Conservation (phyloP, 2,797 vertebrate genomes). For the Luscinia megarhynchos region DNA sequence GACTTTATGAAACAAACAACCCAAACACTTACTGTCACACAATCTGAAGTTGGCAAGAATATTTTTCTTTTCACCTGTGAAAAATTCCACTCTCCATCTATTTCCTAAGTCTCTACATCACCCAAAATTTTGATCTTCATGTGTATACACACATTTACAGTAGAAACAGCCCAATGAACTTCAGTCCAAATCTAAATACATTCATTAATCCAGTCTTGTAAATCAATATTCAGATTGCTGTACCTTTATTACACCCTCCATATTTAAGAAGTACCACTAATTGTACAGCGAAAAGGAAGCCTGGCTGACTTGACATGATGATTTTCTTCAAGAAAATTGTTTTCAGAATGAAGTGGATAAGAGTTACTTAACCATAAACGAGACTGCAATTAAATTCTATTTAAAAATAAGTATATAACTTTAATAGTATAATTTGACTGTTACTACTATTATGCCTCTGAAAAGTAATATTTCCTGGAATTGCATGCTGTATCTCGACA, state of each 20-base stretch:
- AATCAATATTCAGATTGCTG: not conserved
- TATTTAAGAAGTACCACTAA: not conserved
- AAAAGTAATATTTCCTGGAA: conserved; percentile 3
- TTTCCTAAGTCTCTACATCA: not conserved
- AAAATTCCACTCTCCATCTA: rapidly evolving
- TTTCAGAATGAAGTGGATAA: not conserved
- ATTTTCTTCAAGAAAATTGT: not conserved
- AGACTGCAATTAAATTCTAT: not conserved
- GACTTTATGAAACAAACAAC: conserved; percentile 18
- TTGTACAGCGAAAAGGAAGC: not conserved
- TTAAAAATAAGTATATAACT: not conserved
- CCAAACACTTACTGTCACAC: not conserved
- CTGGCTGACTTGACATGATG: not conserved
- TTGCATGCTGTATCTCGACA: not conserved
- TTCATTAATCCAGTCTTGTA: not conserved
- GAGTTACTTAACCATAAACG: not conserved
- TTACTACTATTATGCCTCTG: not conserved
- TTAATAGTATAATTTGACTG: not conserved
- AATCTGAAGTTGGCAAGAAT: not conserved
- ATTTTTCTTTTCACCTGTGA: not conserved
- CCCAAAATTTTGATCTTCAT: not conserved
- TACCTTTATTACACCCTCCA: not conserved
- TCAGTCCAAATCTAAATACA: not conserved
- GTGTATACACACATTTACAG: not conserved
- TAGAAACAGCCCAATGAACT: not conserved